Conservation (phyloP, 2,797 vertebrate species). For the Epinephelus coioides region DNA sequence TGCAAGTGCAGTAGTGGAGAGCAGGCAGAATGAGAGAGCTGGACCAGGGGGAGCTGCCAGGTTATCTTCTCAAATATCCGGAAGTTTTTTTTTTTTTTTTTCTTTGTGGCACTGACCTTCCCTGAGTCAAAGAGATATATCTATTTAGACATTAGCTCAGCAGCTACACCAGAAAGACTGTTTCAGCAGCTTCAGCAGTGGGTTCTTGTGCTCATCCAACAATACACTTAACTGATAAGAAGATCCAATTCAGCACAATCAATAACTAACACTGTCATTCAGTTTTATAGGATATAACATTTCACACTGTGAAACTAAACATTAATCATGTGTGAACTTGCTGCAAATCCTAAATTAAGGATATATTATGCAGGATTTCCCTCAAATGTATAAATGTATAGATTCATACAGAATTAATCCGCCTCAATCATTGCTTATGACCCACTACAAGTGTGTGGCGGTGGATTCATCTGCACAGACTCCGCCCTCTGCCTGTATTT, state of each 20-base stretch:
- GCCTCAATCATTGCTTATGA: too few species aligned
- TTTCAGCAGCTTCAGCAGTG: constrained; percentile 66
- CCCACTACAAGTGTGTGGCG: too few species aligned
- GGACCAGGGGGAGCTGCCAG: constrained; percentile 74
- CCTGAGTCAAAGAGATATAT: constrained; percentile 73
- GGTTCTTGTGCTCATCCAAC: constrained; percentile 41
- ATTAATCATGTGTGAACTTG: too few species aligned
- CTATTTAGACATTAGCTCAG: constrained; percentile 80
- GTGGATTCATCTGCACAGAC: too few species aligned
- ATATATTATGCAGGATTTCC: too few species aligned
- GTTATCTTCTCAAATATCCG: constrained; percentile 89
- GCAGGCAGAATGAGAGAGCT: constrained; percentile 76
- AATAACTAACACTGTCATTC: constrained; percentile 32
- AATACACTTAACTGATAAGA: constrained; percentile 46
- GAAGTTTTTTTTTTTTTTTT: constrained; percentile 72
- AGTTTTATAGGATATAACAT: neutral
- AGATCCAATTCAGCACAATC: constrained; percentile 42
- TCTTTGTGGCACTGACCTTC: constrained; percentile 83
- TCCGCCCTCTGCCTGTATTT: too few species aligned
- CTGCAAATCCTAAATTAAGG: too few species aligned
- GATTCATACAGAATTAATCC: too few species aligned
- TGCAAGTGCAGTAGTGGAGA: constrained; percentile 80
- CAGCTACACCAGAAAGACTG: constrained; percentile 59
- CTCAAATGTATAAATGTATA: too few species aligned
- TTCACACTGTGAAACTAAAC: too few species aligned